Evolutionary conservation across 1,140 invertebrate genomes (phyloP), one percentile per base, ranked within the genome.

Genomic region (Leguminivora glycinivorella): DNA sequence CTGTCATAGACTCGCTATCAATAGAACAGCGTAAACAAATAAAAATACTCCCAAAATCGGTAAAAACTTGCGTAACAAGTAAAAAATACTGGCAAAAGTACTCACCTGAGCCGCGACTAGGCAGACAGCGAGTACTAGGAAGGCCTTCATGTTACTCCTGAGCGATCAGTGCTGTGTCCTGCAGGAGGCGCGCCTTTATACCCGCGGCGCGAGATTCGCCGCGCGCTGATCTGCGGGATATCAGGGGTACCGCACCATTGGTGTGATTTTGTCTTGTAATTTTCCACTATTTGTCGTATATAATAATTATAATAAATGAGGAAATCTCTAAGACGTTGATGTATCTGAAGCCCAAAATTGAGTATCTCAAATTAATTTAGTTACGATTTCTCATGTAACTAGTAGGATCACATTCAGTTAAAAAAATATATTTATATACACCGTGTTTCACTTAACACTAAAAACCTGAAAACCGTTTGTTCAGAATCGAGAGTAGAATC

Each of bases 91-190:
- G 34, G 10, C 10, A 38, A 38, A 38, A 38, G 14, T 0, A 38
- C 79, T 81, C 26, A 87, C 84, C 81, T 85, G 83, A 69, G 76
- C 84, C 22, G 76, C 68, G 10, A 87, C 76, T 26, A 87, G 47
- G 74, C 82, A 84, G 52, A 80, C 76, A 52, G 80, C 85, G 22
- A 87, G 70, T 12, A 87, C 77, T 1, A 87, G 14, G 14, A 84
- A 76, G 29, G 77, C 71, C 83, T 90, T 90, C 87, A 89, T 89
- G 74, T 71, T 88, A 75, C 56, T 24, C 43, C 52, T 17, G 22
- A 29, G 14, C 14, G 24, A 63, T 19, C 58, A 29, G 58, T 63
- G 58, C 14, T 25, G 58, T 4, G 29, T 63, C 58, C 58, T 29
- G 26, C 58, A 17, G 58, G 58, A 63, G n/a, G 25, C 25, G 25